Conservation (phyloP, 2,113 vertebrate species). For the Tupaia chinensis region DNA sequence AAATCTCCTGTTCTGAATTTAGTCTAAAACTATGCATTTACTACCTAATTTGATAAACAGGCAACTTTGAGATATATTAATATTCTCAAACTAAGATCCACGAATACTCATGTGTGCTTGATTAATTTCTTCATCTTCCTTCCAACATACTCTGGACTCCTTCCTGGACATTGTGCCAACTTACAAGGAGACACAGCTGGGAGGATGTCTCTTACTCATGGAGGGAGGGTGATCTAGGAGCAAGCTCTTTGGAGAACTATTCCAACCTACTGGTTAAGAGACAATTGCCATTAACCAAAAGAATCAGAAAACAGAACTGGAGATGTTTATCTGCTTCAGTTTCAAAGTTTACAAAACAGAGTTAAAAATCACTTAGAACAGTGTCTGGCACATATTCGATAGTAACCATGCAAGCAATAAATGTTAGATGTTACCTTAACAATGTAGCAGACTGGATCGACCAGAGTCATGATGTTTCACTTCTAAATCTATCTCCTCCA, state of each 20-base stretch:
- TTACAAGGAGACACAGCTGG: not conserved
- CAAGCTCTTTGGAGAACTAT: slow-evolving; percentile 36
- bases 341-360: slow-evolving; percentile 52
- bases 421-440: not conserved
- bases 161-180: not conserved
- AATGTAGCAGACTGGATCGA: not conserved
- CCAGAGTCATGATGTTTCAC: not conserved
- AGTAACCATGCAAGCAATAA: slow-evolving; percentile 13
- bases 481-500: slow-evolving; percentile 25
- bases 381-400: not conserved
- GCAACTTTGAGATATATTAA: slow-evolving; percentile 14
- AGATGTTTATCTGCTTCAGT: slow-evolving; percentile 37
- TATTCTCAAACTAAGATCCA: slow-evolving; percentile 24
- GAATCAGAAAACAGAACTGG: slow-evolving; percentile 41
- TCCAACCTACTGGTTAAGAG: not conserved
- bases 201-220: not conserved
- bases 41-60: slow-evolving; percentile 18
- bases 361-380: slow-evolving; percentile 55
- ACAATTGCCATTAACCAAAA: slow-evolving; percentile 30
- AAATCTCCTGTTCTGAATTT: slow-evolving; percentile 40
- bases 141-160: not conserved
- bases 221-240: not conserved
- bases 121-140: slow-evolving; percentile 18
- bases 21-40: slow-evolving; percentile 41
- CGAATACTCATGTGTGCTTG: not conserved